Conservation (phyloP, 2,888 invertebrate species). For the Trimorus sp. region DNA sequence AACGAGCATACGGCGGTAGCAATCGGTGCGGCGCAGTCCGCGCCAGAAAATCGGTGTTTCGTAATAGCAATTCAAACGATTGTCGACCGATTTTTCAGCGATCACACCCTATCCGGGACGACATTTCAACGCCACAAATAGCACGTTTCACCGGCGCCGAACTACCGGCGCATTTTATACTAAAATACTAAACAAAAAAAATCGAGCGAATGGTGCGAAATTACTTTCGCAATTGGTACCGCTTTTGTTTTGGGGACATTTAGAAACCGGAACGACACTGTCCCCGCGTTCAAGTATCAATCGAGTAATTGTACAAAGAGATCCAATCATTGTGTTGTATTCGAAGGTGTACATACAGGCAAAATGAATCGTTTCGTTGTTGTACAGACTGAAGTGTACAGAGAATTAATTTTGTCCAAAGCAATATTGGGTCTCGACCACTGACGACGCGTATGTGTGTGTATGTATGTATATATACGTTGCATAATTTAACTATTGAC, state of each 20-base stretch:
- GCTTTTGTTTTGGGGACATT: too few relatives aligned
- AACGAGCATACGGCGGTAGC: slow-evolving; percentile 37
- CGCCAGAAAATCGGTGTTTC: slow-evolving; percentile 31
- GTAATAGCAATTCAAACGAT: slow-evolving; percentile 30
- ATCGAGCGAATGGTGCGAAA: too few relatives aligned
- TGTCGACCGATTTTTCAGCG: slow-evolving; percentile 16
- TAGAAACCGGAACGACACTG: too few relatives aligned
- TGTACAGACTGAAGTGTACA: slow-evolving; percentile 59
- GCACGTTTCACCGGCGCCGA: too few relatives aligned
- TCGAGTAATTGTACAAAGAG: slow-evolving; percentile 41
- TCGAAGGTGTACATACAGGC: slow-evolving; percentile 51
- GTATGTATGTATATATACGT: slow-evolving; percentile 28
- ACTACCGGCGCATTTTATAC: too few relatives aligned
- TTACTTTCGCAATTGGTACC: too few relatives aligned
- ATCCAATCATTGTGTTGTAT: slow-evolving; percentile 29
- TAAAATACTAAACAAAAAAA: too few relatives aligned
- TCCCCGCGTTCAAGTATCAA: too few relatives aligned
- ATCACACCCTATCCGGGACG: slow-evolving; percentile 6
- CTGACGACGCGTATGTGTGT: slow-evolving; percentile 4
- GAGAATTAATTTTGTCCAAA: slow-evolving; percentile 27
- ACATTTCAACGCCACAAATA: not conserved
- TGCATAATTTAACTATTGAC: slow-evolving; percentile 12
- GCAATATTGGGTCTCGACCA: slow-evolving; percentile 8
- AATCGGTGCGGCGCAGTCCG: not conserved
- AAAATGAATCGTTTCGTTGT: slow-evolving; percentile 48